Evolutionary conservation across 2,797 vertebrate genomes (phyloP), one percentile per base, ranked within the genome.

Genomic region (Ciconia nigra): DNA sequence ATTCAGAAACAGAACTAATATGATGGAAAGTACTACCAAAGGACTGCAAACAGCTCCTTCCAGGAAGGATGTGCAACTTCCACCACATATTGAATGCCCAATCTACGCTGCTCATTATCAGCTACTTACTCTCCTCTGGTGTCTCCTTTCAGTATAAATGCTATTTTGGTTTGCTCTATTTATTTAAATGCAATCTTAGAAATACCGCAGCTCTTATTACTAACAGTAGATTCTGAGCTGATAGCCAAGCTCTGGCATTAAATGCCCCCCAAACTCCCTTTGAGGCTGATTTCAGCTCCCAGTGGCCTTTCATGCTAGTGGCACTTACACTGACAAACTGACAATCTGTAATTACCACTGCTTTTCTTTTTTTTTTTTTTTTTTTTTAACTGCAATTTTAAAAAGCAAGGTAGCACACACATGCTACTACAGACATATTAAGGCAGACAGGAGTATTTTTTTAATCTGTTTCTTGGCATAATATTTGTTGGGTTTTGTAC

Each of bases 1-100:
- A 55, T 88, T 85, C 88, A 88, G 94, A 97, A 91, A 69, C 87
- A 84, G 86, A 85, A 73, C 79, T 55, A 41, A 41, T 9, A 63
- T 0, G 24, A 86, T 0, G 89, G 85, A 41, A 84, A 88, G 78
- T 17, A 19, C 69, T 4, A 28, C 42, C 62, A 46, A 95, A 77
- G 79, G 26, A 35, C 57, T 13, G 51, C 73, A n/a, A 69, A 25
- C 9, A 29, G 78, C 55, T 88, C 61, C 82, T 72, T 65, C 31
- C 76, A 39, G 42, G 63, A 51, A 61, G 62, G 61, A n/a, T 7
- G 20, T 21, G 49, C 41, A 61, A 20, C 61, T 78, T 79, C 69
- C 31, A 79, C 51, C 62, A 33, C 17, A 20, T 15, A 54, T 1
- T 39, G 52, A 82, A 54, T 17, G 52, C 25, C 59, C 66, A 25